Conservation (phyloP, 2,888 invertebrate genomes). For the Dastarcus helophoroides region DNA sequence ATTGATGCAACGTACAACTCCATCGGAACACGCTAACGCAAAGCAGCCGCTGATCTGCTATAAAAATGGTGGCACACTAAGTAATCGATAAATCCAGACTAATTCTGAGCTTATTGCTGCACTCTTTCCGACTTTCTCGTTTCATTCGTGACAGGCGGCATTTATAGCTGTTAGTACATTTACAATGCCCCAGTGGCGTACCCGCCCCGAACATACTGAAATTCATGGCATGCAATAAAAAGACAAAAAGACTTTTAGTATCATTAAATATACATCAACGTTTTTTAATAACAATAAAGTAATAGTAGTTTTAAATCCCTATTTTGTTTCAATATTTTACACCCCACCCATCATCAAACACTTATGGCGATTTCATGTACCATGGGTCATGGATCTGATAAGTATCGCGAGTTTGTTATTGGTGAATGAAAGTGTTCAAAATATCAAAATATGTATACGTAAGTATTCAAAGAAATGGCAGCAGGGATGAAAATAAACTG, state of each 20-base stretch:
- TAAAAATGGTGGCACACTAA: constrained; percentile 34
- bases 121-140: constrained; percentile 19
- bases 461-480: too few relatives aligned
- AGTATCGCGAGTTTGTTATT: too few relatives aligned
- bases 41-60: constrained; percentile 29
- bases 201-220: background rate
- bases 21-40: constrained; percentile 20
- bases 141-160: constrained; percentile 21
- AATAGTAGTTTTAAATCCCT: too few relatives aligned
- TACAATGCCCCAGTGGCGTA: constrained; percentile 1
- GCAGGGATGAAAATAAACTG: too few relatives aligned
- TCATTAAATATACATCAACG: too few relatives aligned
- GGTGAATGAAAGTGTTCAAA: too few relatives aligned
- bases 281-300: too few relatives aligned
- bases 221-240: background rate
- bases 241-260: too few relatives aligned
- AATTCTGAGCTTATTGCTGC: constrained; percentile 34
- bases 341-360: constrained; percentile 25
- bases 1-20: constrained; percentile 22
- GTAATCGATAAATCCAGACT: constrained; percentile 37
- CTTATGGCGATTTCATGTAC: too few relatives aligned
- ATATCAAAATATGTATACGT: too few relatives aligned
- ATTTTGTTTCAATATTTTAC: too few relatives aligned
- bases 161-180: constrained; percentile 1
- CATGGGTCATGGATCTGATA: too few relatives aligned